Evolutionary conservation across 2,888 invertebrate genomes (phyloP), one percentile per base, ranked within the genome.

Genomic region (Onchidella celtica): DNA sequence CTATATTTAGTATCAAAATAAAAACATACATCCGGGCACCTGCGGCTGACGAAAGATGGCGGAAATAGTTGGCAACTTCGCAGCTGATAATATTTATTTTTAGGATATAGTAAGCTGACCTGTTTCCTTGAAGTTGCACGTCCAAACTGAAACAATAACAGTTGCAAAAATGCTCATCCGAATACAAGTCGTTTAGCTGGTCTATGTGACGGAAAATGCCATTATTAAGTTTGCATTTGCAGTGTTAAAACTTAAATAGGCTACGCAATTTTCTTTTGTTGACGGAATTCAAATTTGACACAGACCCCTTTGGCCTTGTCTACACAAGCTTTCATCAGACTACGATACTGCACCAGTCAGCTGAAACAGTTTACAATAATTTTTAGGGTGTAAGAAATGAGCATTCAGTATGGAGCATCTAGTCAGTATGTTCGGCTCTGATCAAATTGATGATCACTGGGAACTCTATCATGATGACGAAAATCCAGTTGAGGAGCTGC

Each of bases 401-500:
- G 81, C 27, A 57, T 66, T 3, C 24, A n/a, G 81, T 68, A 97
- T 97, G 97, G 97, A 97, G 87, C 96, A 96, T 0, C 96, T 97
- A 94, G 94, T 97, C 88, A 96, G 96, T 88, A 94, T 97, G 38
- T 97, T 97, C 92, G 97, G 97, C 69, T 92, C 96, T 96, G 0
- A 91, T 89, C 72, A 72, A 32, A 34, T 55, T 3, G 55, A n/a
- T 36, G 73, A 73, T 38, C 59, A 73, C 24, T 9, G 38, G 21
- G 75, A 75, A 27, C 29, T 59, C 9, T 55, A 79, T 34, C 40
- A 65, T 34, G 73, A 66, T 24, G 36, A 34, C 11, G 61, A 34
- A 29, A 79, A 79, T 63, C 29, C 80, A 34, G 70, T 81, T 59
- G 87, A 86, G 68, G 86, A 87, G 36, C 75, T 91, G 81, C 91